Conservation (phyloP, 2,888 invertebrate genomes). For the Xanthostigma xanthostigma region DNA sequence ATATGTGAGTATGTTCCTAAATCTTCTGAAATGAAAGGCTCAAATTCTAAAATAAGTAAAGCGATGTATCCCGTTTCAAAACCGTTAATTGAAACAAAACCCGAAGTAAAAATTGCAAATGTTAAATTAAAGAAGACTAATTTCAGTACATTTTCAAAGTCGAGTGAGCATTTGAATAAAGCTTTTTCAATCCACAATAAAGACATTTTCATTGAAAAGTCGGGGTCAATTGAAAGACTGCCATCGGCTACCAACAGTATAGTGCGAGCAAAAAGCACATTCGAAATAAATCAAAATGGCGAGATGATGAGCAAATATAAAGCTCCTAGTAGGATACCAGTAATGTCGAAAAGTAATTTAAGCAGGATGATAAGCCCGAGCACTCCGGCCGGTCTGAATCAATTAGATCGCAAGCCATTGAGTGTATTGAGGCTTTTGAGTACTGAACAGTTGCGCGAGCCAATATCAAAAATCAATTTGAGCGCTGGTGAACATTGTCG, state of each 20-base stretch:
- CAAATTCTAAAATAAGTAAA: slow-evolving; percentile 1
- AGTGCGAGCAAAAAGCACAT: slow-evolving; percentile 1
- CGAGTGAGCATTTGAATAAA: not conserved
- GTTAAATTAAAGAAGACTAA: not conserved
- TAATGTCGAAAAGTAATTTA: slow-evolving; percentile 18
- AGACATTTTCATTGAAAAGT: not conserved
- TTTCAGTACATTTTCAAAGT: not conserved
- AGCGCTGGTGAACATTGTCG: slow-evolving; percentile 1
- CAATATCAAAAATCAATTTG: slow-evolving; percentile 1
- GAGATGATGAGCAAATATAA: slow-evolving; percentile 7
- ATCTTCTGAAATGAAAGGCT: no score
- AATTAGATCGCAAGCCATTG: slow-evolving; percentile 4
- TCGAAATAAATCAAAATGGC: not conserved
- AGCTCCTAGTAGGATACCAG: slow-evolving; percentile 20
- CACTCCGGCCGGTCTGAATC: slow-evolving; percentile 29
- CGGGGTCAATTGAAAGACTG: not conserved
- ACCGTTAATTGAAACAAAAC: not conserved
- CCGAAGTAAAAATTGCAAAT: slow-evolving; percentile 17
- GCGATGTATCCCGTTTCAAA: not conserved
- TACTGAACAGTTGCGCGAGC: slow-evolving; percentile 1
- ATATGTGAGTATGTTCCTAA: no score
- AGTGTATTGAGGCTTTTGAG: slow-evolving; percentile 1
- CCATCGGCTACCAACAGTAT: not conserved
- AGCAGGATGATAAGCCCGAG: slow-evolving; percentile 24
- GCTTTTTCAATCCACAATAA: not conserved